Evolutionary conservation across 2,113 vertebrate species (phyloP), one percentile per base, ranked within the genome.

Genomic region (Dasyurus viverrinus): DNA sequence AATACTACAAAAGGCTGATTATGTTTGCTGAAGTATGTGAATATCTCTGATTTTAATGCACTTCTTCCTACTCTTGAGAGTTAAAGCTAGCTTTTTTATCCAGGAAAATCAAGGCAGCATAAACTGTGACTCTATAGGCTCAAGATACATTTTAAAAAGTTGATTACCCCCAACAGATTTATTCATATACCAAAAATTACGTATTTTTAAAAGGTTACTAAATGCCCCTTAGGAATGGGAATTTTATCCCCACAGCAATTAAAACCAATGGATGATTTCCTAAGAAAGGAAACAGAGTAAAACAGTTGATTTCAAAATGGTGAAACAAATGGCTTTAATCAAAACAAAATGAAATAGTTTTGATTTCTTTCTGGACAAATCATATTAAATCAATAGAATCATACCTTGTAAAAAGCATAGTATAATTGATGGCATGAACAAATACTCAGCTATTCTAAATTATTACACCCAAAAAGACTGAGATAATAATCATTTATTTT

Each of bases 61-160:
- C 91, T 90, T 12, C 89, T 52, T 97, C 95, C 68, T 19, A 57
- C 60, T 60, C 60, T 93, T 93, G 92, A 96, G 93, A 94, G 90
- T 92, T 27, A 53, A 54, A 97, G 94, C 46, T 60, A 36, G 95
- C 93, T 48, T 94, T 55, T 92, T 95, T 91, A 68, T 89, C 91
- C 76, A 96, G 97, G 0, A 48, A 98, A 89, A 97, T 19, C 42
- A 68, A 97, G 60, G 46, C 54, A 92, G 84, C 30, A 89, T 36
- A 95, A 95, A 95, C 91, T 91, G 2, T 19, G 89, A 95, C 36
- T 52, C 95, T 92, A 92, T 97, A 97, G 50, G 94, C 76, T 84
- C 90, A 91, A 97, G 89, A 50, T 95, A 30, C 52, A 93, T 94
- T 94, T 92, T 42, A 93, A 92, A 93, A 47, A 90, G 68, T 89